These are phyloP conservation scores for Gyps fulvus DNA, from an alignment of 2,113 vertebrate genomes.

Conservation along the genomic window DNA sequence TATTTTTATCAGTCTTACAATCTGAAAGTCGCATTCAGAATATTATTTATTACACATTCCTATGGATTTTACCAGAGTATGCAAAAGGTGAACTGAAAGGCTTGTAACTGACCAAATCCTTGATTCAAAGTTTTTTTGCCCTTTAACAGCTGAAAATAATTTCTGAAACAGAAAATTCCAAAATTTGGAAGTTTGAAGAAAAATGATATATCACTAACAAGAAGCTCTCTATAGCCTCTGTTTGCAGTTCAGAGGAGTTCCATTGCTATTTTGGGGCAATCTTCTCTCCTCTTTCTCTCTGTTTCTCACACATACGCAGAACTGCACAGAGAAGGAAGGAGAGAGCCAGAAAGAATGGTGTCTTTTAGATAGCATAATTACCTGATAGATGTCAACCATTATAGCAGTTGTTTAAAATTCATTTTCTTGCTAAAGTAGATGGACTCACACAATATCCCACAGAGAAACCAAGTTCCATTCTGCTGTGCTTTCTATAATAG, in stretches of 20 bases:
- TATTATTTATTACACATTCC: background rate
- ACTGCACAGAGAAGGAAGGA: background rate
- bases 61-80: background rate
- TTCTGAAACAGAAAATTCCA: background rate
- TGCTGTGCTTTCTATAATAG: background rate
- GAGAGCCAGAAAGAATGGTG: background rate
- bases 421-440: background rate
- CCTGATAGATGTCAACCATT: background rate
- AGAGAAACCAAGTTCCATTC: background rate
- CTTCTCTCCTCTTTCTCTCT: background rate
- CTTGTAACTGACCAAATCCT: background rate
- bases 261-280: background rate
- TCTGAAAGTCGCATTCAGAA: constrained; percentile 60
- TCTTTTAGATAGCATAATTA: background rate
- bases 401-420: background rate
- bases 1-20: constrained; percentile 45
- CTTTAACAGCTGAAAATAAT: background rate
- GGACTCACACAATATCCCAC: background rate
- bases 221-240: background rate
- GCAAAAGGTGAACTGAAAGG: constrained; percentile 15
- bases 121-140: constrained; percentile 1
- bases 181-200: background rate
- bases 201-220: background rate
- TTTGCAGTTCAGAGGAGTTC: background rate
- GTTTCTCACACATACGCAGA: background rate